Conservation (phyloP, 2,888 invertebrate species). For the Macropis europaea region DNA sequence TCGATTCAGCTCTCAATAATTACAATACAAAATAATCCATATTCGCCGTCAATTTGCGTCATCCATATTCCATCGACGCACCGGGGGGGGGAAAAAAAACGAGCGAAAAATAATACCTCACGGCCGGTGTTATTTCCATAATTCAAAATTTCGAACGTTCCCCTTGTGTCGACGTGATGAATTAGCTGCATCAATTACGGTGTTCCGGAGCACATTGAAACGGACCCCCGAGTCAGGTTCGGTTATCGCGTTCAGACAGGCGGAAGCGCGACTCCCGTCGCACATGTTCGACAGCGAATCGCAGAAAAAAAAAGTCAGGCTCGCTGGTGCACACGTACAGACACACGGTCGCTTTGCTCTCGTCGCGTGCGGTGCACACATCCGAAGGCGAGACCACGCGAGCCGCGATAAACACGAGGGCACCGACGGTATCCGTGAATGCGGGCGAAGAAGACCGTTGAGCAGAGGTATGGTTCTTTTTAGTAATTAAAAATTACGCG, state of each 20-base stretch:
- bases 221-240: conserved; percentile 6
- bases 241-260: conserved; percentile 30
- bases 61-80: background rate
- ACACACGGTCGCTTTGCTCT: conserved; percentile 44
- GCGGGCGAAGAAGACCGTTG: conserved; percentile 36
- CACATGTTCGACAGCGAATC: conserved; percentile 33
- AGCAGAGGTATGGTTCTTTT: conserved; percentile 52
- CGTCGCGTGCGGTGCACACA: conserved; percentile 6
- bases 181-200: conserved; percentile 47
- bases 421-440: conserved; percentile 52
- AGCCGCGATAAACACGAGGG: conserved; percentile 50
- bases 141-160: background rate
- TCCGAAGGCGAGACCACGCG: conserved; percentile 45
- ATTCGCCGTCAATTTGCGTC: too few species aligned
- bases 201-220: conserved; percentile 5
- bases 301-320: conserved; percentile 10
- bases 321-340: background rate
- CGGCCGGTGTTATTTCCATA: background rate
- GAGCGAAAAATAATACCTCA: background rate
- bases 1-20: too few species aligned
- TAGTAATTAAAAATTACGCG: conserved; percentile 66
- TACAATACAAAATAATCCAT: too few species aligned
- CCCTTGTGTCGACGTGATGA: conserved; percentile 25
- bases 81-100: background rate
- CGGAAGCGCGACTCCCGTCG: background rate